Base-by-base conservation (phyloP, 2,113 vertebrate genomes). In the Elanoides forficatus region DNA sequence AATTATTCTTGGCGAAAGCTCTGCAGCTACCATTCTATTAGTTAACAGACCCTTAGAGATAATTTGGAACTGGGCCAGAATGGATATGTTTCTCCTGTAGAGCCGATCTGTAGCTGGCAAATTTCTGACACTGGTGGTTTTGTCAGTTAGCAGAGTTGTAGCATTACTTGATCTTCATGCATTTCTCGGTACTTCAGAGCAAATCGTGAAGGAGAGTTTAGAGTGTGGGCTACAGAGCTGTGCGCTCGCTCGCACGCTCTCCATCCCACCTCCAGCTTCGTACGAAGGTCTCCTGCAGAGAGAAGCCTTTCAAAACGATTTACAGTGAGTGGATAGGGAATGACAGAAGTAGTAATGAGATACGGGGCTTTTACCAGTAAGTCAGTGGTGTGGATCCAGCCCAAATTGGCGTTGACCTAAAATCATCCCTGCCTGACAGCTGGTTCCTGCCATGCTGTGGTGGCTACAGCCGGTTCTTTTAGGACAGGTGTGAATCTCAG, bases 351-450 rank as follows among this genome's bases (percentile, higher is more conserved):
- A 52, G 91, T 86, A 95, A 86, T 76, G 87, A 79, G 85, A 97
- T 88, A 43, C 0, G 32, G 72, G 84, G 90, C 93, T 95, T 90
- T 89, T 81, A 94, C 81, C 1, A 15, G 93, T 88, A 75, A 84
- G 80, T 81, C 95, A 92, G 38, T 95, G 83, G 29, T 90, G 94
- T 93, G 94, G 79, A 96, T 96, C 91, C 89, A 78, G 79, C 96
- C 92, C 30, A 26, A 58, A 88, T 59, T 88, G 81, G 70, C 78
- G 89, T 48, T 98, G 97, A 97, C 96, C 92, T 97, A 18, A 97
- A 92, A 81, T 96, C 88, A 87, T 86, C 79, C 91, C 94, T 89
- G 84, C 56, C 81, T 86, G 95, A 93, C 91, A 95, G 83, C 90
- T 97, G 96, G 52, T 56, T 90, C 88, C 88, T 93, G 81, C 86